Evolutionary conservation across 2,797 vertebrate species (phyloP).

Genomic region (Sciaenops ocellatus): DNA sequence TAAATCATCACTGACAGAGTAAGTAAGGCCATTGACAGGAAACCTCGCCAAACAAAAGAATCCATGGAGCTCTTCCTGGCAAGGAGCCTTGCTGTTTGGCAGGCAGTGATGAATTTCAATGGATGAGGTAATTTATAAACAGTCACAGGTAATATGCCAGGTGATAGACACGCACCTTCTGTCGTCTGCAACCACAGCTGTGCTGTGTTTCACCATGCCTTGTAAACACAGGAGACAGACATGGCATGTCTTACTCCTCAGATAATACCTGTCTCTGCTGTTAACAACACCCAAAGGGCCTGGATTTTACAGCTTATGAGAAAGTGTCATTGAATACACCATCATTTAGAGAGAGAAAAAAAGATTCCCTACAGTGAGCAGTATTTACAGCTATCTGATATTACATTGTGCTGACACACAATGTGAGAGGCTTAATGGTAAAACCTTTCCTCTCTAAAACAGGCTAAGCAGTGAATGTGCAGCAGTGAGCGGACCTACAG

Average conservation of each 20-base stretch:
- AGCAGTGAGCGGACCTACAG: slow-evolving; percentile 40
- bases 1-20: slow-evolving; percentile 60
- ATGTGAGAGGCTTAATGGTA: slow-evolving; percentile 48
- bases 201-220: slow-evolving; percentile 41
- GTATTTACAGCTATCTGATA: slow-evolving; percentile 53
- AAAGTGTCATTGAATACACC: slow-evolving; percentile 48
- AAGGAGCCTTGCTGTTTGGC: slow-evolving; percentile 45
- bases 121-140: slow-evolving; percentile 36
- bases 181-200: slow-evolving; percentile 18
- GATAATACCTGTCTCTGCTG: slow-evolving; percentile 46
- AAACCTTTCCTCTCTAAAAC: slow-evolving; percentile 55
- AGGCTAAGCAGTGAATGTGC: slow-evolving; percentile 33
- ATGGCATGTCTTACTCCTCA: slow-evolving; percentile 42
- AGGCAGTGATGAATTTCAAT: slow-evolving; percentile 40
- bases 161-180: slow-evolving; percentile 25
- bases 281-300: slow-evolving; percentile 44
- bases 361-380: slow-evolving; percentile 31
- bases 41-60: slow-evolving; percentile 55
- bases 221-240: slow-evolving; percentile 38
- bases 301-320: slow-evolving; percentile 35
- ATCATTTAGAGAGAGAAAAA: slow-evolving; percentile 40
- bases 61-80: slow-evolving; percentile 42
- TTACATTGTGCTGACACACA: slow-evolving; percentile 56
- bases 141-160: slow-evolving; percentile 43
- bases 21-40: slow-evolving; percentile 58